Percentiles rank a stretch among this genome's conserved stretches.
phyloP scores from a whole-genome alignment of 53 echinoderm and acorn worm species.

The Luidia sarsii region DNA sequence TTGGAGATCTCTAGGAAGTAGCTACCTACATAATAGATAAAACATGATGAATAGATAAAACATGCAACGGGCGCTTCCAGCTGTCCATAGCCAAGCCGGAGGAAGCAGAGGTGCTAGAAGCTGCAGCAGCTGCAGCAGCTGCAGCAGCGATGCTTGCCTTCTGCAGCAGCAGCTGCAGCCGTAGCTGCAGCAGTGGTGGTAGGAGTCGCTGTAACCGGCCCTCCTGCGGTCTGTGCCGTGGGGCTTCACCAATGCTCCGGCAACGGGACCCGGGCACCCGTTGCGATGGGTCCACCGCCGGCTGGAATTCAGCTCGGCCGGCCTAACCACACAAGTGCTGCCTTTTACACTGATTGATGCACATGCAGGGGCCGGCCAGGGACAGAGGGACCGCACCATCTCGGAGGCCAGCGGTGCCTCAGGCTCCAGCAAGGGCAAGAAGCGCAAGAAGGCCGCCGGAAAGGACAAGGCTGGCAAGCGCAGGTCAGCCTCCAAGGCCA shows the following conservation, averaged over 20 bases:
- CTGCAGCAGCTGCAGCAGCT: too few species aligned
- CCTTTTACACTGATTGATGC: conserved; percentile 31
- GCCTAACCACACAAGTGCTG: conserved; percentile 25
- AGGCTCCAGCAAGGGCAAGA: conserved; percentile 75
- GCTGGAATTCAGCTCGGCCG: conserved; percentile 22
- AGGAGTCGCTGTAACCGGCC: conserved; percentile 13
- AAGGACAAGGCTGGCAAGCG: conserved; percentile 70
- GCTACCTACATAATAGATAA: too few species aligned
- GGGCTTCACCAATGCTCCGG: too few species aligned
- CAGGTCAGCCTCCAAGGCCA: conserved; percentile 66
- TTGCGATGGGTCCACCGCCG: conserved; percentile 23
- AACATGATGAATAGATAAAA: too few species aligned
- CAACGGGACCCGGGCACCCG: too few species aligned
- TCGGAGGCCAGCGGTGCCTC: conserved; percentile 78
- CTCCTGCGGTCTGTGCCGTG: conserved; percentile 13
- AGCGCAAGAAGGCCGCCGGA: conserved; percentile 67
- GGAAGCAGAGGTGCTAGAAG: too few species aligned
- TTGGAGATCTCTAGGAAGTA: too few species aligned
- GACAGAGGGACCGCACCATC: conserved; percentile 59
- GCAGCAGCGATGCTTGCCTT: too few species aligned
- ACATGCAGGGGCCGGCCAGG: too few species aligned
- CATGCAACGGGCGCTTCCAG: neutral
- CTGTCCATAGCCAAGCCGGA: neutral
- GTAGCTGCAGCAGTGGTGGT: too few species aligned
- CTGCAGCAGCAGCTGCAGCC: too few species aligned